Base-by-base conservation (phyloP, 2,113 vertebrate species). In the Pachycephala philippinensis region DNA sequence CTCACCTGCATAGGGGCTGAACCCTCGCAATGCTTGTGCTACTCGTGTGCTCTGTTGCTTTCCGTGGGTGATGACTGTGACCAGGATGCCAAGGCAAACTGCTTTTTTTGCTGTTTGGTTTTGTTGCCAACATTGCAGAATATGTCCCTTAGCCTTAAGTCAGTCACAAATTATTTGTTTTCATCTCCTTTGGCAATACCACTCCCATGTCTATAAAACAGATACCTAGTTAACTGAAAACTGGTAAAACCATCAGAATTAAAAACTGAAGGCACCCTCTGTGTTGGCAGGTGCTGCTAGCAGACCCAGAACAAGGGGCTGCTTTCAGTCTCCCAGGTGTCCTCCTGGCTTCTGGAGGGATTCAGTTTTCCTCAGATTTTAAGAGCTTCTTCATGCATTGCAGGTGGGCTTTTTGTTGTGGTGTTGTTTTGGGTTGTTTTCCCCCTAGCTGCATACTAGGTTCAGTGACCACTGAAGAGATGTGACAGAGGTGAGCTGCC, bases 401-500 rank as follows among this genome's bases (percentile, higher is more conserved):
- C 26, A 40, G 23, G 15, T n/a, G 39, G 4, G 4, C 1, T 44
- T n/a, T 33, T 42, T 42, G 10, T 20, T 35, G 13, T 11, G 10
- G 7, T 61, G 35, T 14, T 40, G 8, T 15, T 60, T 31, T 7
- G 28, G 4, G 0, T 3, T 40, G 31, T 28, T 59, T 60, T 6
- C 3, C 18, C 17, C 10, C 27, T 3, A 18, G 28, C 0, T 45
- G 33, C 45, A 52, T 18, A 39, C 23, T 5, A 12, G 1, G 7
- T 61, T 61, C 61, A 65, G n/a, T 19, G 37, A 24, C 27, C 19
- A 26, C 24, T 23, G 31, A 33, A 61, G 37, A 35, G 6, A 44
- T 35, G 30, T 61, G 42, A 49, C 53, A 71, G 42, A 66, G 42
- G 7, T 61, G 63, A 80, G 47, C 44, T 71, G 31, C 57, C 66